Percentiles rank a stretch among this genome's conserved stretches.
These are phyloP conservation scores for Helleia helle DNA, from an alignment of 2,888 invertebrate species.

Conservation along the genomic window DNA sequence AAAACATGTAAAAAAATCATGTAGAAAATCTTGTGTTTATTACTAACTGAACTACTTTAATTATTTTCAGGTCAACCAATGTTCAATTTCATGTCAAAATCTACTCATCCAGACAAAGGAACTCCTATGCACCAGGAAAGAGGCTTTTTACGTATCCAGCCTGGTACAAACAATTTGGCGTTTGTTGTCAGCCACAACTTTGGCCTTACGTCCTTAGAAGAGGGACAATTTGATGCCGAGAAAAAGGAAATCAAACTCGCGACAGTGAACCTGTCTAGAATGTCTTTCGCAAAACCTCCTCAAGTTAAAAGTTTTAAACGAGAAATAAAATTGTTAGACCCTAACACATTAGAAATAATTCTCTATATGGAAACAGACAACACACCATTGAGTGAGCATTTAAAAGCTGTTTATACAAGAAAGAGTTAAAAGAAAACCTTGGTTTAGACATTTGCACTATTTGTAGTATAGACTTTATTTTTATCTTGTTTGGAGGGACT, in stretches of 20 bases:
- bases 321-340: constrained; percentile 36
- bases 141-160: constrained; percentile 75
- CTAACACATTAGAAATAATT: constrained; percentile 50
- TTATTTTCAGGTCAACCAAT: constrained; percentile 71
- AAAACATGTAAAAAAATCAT: not conserved
- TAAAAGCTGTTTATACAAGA: constrained; percentile 59
- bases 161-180: constrained; percentile 64
- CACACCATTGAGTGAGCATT: constrained; percentile 68
- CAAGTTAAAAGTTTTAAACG: constrained; percentile 61
- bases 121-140: constrained; percentile 76
- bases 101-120: constrained; percentile 65
- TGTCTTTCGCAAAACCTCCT: constrained; percentile 69
- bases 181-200: constrained; percentile 76
- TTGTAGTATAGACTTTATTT: too few species aligned
- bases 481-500: too few species aligned
- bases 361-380: constrained; percentile 72
- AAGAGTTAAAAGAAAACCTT: too few species aligned
- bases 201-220: constrained; percentile 75
- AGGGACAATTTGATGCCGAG: constrained; percentile 60
- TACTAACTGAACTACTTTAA: too few species aligned
- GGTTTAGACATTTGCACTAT: too few species aligned
- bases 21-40: too few species aligned
- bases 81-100: constrained; percentile 69
- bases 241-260: constrained; percentile 58
- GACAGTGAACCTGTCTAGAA: constrained; percentile 58